These are phyloP conservation scores for Margarornis squamiger DNA, from an alignment of 2,797 vertebrate genomes.

Conservation along the genomic window DNA sequence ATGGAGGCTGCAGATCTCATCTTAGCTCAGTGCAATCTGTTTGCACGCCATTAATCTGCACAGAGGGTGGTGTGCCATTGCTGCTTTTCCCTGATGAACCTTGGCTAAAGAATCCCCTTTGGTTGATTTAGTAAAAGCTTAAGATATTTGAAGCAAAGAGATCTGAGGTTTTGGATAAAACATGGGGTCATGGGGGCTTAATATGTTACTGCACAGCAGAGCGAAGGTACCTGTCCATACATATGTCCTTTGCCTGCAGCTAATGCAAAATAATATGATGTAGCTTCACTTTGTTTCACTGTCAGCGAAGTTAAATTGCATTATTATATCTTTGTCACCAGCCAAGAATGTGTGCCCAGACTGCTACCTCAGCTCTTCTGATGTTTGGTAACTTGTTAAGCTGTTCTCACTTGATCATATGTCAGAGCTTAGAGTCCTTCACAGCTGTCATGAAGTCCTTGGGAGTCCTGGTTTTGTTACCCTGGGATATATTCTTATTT, in stretches of 20 bases:
- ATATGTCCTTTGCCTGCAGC: slow-evolving; percentile 26
- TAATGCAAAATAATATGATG: slow-evolving; percentile 46
- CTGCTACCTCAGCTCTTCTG: slow-evolving; percentile 63
- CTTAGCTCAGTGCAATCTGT: not conserved
- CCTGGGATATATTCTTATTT: not conserved
- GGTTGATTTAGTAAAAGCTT: not conserved
- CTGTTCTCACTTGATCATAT: not conserved
- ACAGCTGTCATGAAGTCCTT: slow-evolving; percentile 47
- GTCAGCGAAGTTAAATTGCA: slow-evolving; percentile 60
- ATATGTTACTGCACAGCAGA: not conserved
- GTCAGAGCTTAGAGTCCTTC: slow-evolving; percentile 38
- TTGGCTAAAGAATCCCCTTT: not conserved
- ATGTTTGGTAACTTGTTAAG: slow-evolving; percentile 44
- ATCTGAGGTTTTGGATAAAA: not conserved
- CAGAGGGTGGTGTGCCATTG: not conserved
- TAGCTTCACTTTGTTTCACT: slow-evolving; percentile 54
- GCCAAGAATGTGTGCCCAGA: not conserved
- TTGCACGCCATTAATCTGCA: not conserved
- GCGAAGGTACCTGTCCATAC: not conserved
- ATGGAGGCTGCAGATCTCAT: not conserved
- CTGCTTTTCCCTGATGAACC: not conserved
- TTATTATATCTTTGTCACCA: slow-evolving; percentile 49
- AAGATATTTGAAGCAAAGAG: not conserved
- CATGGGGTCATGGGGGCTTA: not conserved
- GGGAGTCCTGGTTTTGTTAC: not conserved